Percentiles rank a stretch among this genome's conserved stretches.
These are phyloP conservation scores for Coregonus ussuriensis DNA, from an alignment of 2,797 vertebrate species.

Conservation along the genomic window DNA sequence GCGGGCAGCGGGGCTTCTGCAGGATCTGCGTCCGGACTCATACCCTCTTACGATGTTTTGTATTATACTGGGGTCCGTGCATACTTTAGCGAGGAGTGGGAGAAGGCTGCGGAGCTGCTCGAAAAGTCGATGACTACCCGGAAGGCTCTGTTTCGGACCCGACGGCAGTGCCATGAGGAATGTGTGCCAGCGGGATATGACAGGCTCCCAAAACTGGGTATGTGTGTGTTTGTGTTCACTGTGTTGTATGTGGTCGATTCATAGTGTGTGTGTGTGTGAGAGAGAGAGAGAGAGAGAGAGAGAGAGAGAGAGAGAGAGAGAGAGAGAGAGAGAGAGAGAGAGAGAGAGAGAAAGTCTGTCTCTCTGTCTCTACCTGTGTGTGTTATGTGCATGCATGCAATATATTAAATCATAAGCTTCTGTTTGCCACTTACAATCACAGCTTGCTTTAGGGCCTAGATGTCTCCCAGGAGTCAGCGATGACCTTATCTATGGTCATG, in stretches of 20 bases:
- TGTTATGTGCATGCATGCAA: not conserved
- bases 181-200: constrained; percentile 67
- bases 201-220: constrained; percentile 61
- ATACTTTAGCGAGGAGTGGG: constrained; percentile 86
- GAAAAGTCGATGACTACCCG: constrained; percentile 83
- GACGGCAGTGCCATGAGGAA: constrained; percentile 77
- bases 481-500: no score
- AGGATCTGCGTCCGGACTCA: constrained; percentile 45
- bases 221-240: not conserved
- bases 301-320: no score
- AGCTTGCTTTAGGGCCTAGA: not conserved
- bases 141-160: constrained; percentile 67
- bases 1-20: constrained; percentile 35
- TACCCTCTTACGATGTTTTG: constrained; percentile 82
- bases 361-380: not conserved
- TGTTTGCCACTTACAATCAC: not conserved
- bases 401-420: not conserved
- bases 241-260: not conserved
- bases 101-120: constrained; percentile 82
- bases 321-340: no score
- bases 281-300: no score
- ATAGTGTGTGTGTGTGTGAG: not conserved
- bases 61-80: constrained; percentile 88
- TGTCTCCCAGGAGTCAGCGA: not conserved
- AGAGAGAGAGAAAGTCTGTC: constrained; percentile 7